Evolutionary conservation across 2,888 invertebrate genomes (phyloP).

Genomic region (Idaea straminata): DNA sequence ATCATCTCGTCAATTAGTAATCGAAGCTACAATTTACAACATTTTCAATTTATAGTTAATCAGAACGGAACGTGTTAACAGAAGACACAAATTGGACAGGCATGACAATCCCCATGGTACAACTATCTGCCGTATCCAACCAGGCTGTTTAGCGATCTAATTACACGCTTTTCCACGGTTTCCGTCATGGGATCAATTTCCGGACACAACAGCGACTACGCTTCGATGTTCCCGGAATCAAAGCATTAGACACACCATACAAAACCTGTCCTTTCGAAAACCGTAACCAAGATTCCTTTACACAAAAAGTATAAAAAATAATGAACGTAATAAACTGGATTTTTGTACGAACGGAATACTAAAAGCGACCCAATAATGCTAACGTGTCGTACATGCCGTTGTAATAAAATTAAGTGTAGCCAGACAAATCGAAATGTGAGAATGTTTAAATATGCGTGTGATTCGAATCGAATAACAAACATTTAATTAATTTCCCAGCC

Average conservation of each 20-base stretch:
- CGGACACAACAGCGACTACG: conserved; percentile 45
- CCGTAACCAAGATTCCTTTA: background rate
- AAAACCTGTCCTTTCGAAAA: background rate
- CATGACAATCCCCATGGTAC: conserved; percentile 29
- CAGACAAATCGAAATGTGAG: conserved; percentile 52
- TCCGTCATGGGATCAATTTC: conserved; percentile 55
- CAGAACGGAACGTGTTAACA: conserved; percentile 8
- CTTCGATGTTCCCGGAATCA: conserved; percentile 8
- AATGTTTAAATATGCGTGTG: conserved; percentile 64
- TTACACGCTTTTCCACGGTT: conserved; percentile 62
- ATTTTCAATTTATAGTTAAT: conserved; percentile 2
- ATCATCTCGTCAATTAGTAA: background rate
- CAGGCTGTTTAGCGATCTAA: conserved; percentile 54
- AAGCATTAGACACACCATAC: background rate
- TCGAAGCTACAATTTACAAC: background rate
- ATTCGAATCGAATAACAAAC: conserved; percentile 68
- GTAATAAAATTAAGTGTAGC: conserved; percentile 34
- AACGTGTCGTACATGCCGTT: conserved; percentile 34
- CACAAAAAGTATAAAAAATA: conserved; percentile 1
- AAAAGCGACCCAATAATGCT: conserved; percentile 24
- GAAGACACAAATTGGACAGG: conserved; percentile 25
- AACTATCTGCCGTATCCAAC: conserved; percentile 36
- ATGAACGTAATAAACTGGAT: background rate
- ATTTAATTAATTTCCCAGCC: conserved; percentile 73
- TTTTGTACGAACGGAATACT: conserved; percentile 1